A percentile compares a stretch with the other conserved stretches of the same genome.
Evolutionary conservation across 2,113 vertebrate genomes (phyloP).

Genomic region (Prunella himalayana): DNA sequence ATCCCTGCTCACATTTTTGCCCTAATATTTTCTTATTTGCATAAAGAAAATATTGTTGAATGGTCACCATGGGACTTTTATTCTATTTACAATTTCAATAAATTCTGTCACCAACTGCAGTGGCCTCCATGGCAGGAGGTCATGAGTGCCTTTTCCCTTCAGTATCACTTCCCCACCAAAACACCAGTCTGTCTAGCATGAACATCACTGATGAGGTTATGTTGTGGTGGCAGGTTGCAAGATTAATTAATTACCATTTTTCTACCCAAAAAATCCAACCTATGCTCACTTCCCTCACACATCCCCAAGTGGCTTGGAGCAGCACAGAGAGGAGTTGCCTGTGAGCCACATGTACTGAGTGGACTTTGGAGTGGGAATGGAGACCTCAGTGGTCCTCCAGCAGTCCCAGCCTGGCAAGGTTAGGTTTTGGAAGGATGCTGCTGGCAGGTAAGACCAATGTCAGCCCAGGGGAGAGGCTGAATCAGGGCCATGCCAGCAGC

Average conservation of each 20-base stretch:
- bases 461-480: background rate
- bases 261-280: accelerated
- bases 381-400: accelerated
- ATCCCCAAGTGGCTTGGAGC: accelerated
- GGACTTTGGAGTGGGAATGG: background rate
- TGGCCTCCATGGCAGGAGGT: background rate
- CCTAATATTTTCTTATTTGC: background rate
- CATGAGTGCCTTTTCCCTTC: background rate
- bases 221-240: accelerated
- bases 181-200: background rate
- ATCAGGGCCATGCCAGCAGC: background rate
- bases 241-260: background rate
- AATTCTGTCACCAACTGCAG: background rate
- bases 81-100: background rate
- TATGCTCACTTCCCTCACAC: background rate
- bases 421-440: background rate
- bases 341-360: background rate
- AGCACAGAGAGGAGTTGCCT: background rate
- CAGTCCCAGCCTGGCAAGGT: background rate
- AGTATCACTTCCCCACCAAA: background rate
- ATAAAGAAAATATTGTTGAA: background rate
- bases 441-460: background rate
- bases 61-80: background rate
- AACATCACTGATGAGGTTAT: background rate
- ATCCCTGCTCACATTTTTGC: background rate